Evolutionary conservation across 2,888 invertebrate species (phyloP).

Genomic region (Patella caerulea): DNA sequence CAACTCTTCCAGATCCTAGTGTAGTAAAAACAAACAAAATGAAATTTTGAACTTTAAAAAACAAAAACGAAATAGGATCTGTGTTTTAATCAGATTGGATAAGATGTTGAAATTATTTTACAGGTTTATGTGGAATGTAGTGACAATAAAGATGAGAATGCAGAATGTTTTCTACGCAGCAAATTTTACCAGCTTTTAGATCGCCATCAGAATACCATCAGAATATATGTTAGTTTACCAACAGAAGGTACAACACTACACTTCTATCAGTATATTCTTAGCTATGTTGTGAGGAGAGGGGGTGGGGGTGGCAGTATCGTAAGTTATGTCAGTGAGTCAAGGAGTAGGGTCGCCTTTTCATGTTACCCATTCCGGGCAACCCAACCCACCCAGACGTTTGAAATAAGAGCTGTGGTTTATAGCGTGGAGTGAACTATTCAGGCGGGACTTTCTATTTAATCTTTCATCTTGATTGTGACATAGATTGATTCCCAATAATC

Average conservation of each 20-base stretch:
- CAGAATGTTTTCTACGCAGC: slow-evolving; percentile 73
- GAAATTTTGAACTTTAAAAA: too few species aligned
- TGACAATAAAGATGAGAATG: slow-evolving; percentile 73
- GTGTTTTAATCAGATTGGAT: too few species aligned
- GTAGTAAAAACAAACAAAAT: too few species aligned
- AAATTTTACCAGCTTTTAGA: slow-evolving; percentile 75
- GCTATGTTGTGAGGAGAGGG: slow-evolving; percentile 15
- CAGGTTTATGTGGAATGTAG: slow-evolving; percentile 70
- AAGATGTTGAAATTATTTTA: too few species aligned
- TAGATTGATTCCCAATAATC: too few species aligned
- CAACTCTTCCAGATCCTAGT: too few species aligned
- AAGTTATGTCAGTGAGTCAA: not conserved
- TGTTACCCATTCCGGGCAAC: not conserved
- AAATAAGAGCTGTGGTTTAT: too few species aligned
- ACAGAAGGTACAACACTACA: slow-evolving; percentile 66
- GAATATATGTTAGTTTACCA: slow-evolving; percentile 78
- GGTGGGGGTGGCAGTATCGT: slow-evolving; percentile 17
- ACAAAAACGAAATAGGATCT: too few species aligned
- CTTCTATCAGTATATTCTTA: not conserved
- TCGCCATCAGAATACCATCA: slow-evolving; percentile 78
- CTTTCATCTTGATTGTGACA: too few species aligned
- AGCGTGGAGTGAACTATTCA: too few species aligned
- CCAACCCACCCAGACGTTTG: not conserved
- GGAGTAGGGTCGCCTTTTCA: too few species aligned
- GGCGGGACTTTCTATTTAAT: too few species aligned